Evolutionary conservation across 2,113 vertebrate genomes (phyloP), one percentile per base, ranked within the genome.

Genomic region (Lates calcarifer): DNA sequence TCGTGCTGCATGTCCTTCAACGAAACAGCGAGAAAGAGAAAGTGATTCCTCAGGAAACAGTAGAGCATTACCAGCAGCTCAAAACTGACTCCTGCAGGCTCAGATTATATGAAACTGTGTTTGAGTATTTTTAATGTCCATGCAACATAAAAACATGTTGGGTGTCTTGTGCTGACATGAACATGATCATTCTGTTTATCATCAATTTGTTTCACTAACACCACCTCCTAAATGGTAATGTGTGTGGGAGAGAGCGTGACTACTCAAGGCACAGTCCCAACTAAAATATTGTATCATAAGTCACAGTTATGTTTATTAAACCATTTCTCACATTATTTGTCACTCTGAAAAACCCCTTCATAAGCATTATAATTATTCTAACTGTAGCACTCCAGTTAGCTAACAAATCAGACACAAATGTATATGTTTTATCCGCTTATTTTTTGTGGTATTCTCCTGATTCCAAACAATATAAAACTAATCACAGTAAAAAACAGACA

Each of bases 1-100:
- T 99, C 97, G 29, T 97, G 96, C 43, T 99, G 98, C 93, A 96
- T 97, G 87, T 98, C 97, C 98, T 99, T 81, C 62, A 85, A 64
- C 26, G 11, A 86, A 81, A 81, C 57, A 76, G 20, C 57, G n/a
- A n/a, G 13, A 45, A 17, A 75, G 13, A 45, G 20, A 75, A 37
- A 63, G 55, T 39, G 3, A 75, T 28, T 31, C 24, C 28, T 71
- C 4, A 79, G 63, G 15, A 0, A 37, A 58, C 60, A 31, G 11
- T 29, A 17, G 28, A 64, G 10, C 7, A 66, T 56, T 28, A 56
- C 1, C 3, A 55, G 29, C 5, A 35, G 67, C 65, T 61, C 53
- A 1, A 75, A 49, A 31, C 1, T 11, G 28, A 53, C 28, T n/a
- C 29, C 28, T 29, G 15, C 31, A 15, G 14, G 1, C 20, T 15